These are phyloP conservation scores for Varanus salvator DNA, from an alignment of 2,113 vertebrate genomes.

Conservation along the genomic window DNA sequence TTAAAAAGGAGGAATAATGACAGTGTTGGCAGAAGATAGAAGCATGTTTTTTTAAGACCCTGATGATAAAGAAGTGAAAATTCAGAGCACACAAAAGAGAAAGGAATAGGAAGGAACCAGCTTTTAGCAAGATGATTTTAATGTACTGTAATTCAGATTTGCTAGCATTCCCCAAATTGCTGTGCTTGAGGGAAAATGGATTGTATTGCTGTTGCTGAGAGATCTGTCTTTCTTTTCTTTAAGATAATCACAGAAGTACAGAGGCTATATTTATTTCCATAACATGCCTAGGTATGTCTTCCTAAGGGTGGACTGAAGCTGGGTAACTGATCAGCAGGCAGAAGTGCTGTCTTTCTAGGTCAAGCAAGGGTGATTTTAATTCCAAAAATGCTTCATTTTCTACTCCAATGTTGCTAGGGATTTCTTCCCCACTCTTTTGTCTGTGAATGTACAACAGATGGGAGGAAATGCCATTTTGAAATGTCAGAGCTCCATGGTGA, in stretches of 20 bases:
- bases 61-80: neutral
- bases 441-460: conserved; percentile 71
- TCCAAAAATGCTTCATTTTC: conserved; percentile 30
- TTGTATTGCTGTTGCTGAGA: neutral
- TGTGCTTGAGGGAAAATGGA: neutral
- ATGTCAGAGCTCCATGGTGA: conserved; percentile 68
- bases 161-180: neutral
- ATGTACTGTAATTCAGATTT: neutral
- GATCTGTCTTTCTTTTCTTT: neutral
- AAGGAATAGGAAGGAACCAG: neutral
- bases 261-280: conserved; percentile 13
- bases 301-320: fast-evolving
- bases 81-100: neutral
- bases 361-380: neutral
- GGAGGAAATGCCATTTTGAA: conserved; percentile 76
- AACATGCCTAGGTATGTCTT: neutral
- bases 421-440: conserved; percentile 64
- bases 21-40: neutral
- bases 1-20: neutral
- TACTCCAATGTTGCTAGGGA: conserved; percentile 47
- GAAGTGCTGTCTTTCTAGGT: conserved; percentile 14
- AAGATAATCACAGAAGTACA: neutral
- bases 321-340: neutral
- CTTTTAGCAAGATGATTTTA: neutral
- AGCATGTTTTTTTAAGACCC: neutral